Evolutionary conservation across 1,140 invertebrate genomes (phyloP).

Genomic region (Eupeodes corollae): DNA sequence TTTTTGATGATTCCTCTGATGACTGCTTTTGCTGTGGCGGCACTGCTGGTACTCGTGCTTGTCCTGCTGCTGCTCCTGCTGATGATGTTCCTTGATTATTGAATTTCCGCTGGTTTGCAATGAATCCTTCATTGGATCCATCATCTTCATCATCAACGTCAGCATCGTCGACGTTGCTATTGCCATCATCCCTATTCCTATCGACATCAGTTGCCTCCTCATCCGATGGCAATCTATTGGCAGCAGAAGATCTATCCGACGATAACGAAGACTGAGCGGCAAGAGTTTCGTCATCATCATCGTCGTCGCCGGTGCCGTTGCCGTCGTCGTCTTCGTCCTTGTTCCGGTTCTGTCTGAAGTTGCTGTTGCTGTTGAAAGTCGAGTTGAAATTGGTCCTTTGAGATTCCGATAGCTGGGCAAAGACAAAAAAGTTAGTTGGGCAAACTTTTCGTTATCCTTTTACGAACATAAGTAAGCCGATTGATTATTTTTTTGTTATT

Average conservation of each 20-base stretch:
- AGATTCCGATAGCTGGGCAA: slow-evolving; percentile 26
- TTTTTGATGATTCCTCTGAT: too few relatives aligned
- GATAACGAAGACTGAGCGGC: too few relatives aligned
- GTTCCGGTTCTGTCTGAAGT: slow-evolving; percentile 9
- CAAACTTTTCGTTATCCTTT: too few relatives aligned
- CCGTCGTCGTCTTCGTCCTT: slow-evolving; percentile 12
- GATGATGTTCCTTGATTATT: too few relatives aligned
- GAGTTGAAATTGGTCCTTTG: slow-evolving; percentile 21
- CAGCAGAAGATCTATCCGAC: too few relatives aligned
- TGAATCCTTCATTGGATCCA: neutral
- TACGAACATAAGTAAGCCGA: too few relatives aligned
- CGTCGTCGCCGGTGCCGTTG: slow-evolving; percentile 3
- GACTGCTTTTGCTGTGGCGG: too few relatives aligned
- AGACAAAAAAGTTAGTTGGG: slow-evolving; percentile 5
- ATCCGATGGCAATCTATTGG: neutral
- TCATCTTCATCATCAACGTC: neutral
- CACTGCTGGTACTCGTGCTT: too few relatives aligned
- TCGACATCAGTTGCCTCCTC: neutral
- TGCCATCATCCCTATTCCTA: neutral
- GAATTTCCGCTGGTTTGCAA: too few relatives aligned
- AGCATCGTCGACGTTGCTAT: neutral
- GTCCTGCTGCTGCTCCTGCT: too few relatives aligned
- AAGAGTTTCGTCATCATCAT: too few relatives aligned
- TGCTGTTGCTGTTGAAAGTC: slow-evolving; percentile 8
- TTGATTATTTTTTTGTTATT: too few relatives aligned